Base-by-base conservation (phyloP, 2,888 invertebrate species). In the Emmelina monodactyla region DNA sequence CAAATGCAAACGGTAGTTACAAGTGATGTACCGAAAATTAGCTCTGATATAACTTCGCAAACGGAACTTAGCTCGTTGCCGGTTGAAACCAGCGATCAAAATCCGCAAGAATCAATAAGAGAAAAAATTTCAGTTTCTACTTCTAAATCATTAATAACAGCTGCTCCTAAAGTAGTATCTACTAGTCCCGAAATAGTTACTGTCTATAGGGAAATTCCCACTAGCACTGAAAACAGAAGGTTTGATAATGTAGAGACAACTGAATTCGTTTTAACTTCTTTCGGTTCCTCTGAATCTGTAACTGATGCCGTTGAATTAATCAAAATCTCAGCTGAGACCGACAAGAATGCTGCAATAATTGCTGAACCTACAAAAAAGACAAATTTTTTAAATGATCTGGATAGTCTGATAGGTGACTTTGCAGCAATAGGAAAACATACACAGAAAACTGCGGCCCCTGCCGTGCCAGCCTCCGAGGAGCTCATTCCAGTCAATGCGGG, bases 31-130 rank as follows among this genome's bases (percentile, higher is more conserved):
- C 62, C 69, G 3, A 62, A 65, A 34, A 34, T 53, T 29, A 58
- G 59, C 1, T 70, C 73, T 15, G 78, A 76, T 53, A 58, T 72
- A n/a, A 69, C 67, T 2, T 61, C 66, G 12, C 66, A 67, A 44
- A 71, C 73, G 3, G 76, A 76, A 51, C 54, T 73, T 5, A 76
- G 76, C 40, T 78, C 78, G 4, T 49, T 78, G 16, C 70, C 76
- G 0, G 63, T 78, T 15, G 78, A 76, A 49, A 75, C 76, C 0
- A 78, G 75, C 45, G 73, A 76, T 37, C 78, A 70, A 45, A 75
- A 76, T 34, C 76, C 78, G 6, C 70, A 67, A 13, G 66, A 67
- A 32, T 53, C 37, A 53, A 55, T 14, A 53, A 64, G 63, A 43
- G 63, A 65, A 14, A 59, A 53, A 38, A 46, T 48, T 13, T 44